These are phyloP conservation scores for Zapus hudsonius DNA, from an alignment of 2,113 vertebrate genomes.

Conservation along the genomic window DNA sequence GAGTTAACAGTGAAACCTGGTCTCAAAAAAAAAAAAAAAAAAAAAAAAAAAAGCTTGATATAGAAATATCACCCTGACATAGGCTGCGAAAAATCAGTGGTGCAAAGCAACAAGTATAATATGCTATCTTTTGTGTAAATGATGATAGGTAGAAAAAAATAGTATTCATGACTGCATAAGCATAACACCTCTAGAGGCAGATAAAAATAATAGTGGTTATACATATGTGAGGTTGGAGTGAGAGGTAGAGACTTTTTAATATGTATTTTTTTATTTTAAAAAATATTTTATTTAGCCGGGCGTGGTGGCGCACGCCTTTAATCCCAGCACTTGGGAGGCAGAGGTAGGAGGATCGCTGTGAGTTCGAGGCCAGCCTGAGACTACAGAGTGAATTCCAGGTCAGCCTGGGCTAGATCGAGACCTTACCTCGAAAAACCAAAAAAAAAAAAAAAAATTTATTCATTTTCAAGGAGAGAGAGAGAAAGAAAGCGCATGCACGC, in stretches of 20 bases:
- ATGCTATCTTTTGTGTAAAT: slow-evolving; percentile 3
- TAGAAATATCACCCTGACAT: not conserved
- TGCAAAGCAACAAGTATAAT: not conserved
- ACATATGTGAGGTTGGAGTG: not conserved
- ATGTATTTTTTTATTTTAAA: no score
- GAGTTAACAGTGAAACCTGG: not conserved
- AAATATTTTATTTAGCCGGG: no score
- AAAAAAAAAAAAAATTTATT: no score
- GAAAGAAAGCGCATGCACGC: no score
- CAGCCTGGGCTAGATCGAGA: no score
- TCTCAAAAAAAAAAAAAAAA: not conserved
- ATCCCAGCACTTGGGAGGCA: no score
- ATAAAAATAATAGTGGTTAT: not conserved
- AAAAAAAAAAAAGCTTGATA: not conserved
- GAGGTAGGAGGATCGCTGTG: no score
- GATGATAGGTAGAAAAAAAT: not conserved
- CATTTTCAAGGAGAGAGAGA: no score
- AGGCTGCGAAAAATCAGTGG: slow-evolving; percentile 5
- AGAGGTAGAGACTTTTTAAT: not conserved
- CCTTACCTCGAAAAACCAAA: no score
- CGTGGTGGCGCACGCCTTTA: no score
- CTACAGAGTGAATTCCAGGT: no score
- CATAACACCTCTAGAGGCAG: not conserved
- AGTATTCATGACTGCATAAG: not conserved
- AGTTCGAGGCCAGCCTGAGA: no score